Evolutionary conservation across 2,888 invertebrate genomes (phyloP).

Genomic region (Sthenelais limicola): DNA sequence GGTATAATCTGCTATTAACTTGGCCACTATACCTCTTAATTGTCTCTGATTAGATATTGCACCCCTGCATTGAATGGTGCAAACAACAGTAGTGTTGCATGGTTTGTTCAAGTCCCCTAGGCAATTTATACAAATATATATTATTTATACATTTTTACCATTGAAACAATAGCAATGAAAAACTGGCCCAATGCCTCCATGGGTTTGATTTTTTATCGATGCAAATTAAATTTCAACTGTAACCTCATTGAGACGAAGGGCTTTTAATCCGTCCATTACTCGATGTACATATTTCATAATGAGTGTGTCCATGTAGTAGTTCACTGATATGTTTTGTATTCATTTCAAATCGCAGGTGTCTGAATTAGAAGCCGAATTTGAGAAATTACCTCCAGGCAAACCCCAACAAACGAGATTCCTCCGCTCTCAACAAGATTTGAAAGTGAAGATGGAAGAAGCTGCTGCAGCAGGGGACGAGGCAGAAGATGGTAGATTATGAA

Average conservation of each 20-base stretch:
- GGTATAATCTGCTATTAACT: too few relatives aligned
- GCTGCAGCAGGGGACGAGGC: constrained; percentile 73
- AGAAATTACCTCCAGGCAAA: constrained; percentile 79
- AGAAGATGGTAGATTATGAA: too few relatives aligned
- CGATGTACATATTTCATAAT: background rate
- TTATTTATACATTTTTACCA: too few relatives aligned
- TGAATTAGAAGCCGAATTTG: constrained; percentile 91
- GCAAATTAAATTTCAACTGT: background rate
- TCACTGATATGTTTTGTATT: background rate
- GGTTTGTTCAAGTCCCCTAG: too few relatives aligned
- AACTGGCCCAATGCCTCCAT: too few relatives aligned
- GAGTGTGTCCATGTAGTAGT: background rate
- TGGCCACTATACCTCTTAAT: too few relatives aligned
- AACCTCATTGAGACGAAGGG: background rate
- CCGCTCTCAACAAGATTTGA: constrained; percentile 83
- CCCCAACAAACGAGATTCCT: constrained; percentile 83
- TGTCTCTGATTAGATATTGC: too few relatives aligned
- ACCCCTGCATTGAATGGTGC: too few relatives aligned
- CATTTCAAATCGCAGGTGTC: constrained; percentile 76
- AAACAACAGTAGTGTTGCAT: too few relatives aligned
- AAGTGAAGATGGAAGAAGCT: constrained; percentile 49
- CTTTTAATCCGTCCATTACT: background rate
- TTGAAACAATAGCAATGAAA: too few relatives aligned
- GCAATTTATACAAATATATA: too few relatives aligned
- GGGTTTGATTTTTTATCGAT: background rate